phyloP scores from a whole-genome alignment of 2,797 vertebrate species.

The Antrozous pallidus region DNA sequence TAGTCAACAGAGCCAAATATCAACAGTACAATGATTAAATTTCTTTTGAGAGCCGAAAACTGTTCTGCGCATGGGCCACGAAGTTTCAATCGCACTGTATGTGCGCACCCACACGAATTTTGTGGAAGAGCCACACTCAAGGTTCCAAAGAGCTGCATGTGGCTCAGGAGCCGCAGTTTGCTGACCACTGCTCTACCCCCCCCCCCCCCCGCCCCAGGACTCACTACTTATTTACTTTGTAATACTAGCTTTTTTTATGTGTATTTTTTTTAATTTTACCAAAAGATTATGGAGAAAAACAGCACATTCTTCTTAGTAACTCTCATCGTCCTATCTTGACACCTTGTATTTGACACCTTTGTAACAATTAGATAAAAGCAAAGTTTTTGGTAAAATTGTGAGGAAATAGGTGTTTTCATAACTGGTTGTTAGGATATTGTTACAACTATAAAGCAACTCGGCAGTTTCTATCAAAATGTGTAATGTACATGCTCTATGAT shows the following conservation, averaged over 20 bases:
- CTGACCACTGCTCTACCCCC: too few species aligned
- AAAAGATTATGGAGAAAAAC: not conserved
- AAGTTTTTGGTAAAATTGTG: not conserved
- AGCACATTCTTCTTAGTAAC: not conserved
- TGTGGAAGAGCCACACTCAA: too few species aligned
- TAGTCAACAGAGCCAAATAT: too few species aligned
- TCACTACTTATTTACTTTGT: not conserved
- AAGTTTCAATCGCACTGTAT: too few species aligned
- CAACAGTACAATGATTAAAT: too few species aligned
- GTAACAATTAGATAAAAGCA: not conserved
- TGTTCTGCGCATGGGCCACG: too few species aligned
- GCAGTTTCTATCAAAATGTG: slow-evolving; percentile 4
- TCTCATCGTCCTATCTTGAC: not conserved
- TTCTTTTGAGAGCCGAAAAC: too few species aligned
- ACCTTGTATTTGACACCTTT: not conserved
- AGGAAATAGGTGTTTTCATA: slow-evolving; percentile 12
- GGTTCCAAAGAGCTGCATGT: too few species aligned
- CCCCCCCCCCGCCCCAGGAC: too few species aligned
- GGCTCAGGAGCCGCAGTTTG: too few species aligned
- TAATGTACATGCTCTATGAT: not conserved
- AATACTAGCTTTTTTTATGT: not conserved
- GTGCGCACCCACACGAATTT: too few species aligned
- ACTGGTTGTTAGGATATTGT: not conserved
- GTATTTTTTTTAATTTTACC: not conserved
- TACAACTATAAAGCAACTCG: not conserved